These are phyloP conservation scores for Chrysodeixis includens DNA, from an alignment of 2,888 invertebrate species.

Conservation along the genomic window DNA sequence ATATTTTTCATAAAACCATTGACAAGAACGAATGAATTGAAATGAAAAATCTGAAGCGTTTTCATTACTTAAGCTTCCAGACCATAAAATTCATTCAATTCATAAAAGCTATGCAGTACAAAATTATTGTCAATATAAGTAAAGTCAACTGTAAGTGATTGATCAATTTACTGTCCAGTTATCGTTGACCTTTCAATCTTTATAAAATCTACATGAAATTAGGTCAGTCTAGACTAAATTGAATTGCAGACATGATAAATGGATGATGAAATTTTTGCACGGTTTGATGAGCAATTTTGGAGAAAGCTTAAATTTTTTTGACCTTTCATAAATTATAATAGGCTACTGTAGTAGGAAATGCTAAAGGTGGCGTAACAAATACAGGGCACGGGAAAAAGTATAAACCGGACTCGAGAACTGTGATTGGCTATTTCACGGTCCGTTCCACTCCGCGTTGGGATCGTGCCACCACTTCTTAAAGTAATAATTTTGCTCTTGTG, in stretches of 20 bases:
- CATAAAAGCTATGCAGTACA: not conserved
- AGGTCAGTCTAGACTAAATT: not conserved
- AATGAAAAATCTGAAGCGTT: conserved; percentile 4
- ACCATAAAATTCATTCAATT: no score
- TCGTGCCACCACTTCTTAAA: no score
- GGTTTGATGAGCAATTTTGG: not conserved
- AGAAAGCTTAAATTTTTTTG: not conserved
- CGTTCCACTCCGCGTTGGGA: no score
- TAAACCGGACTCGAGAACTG: no score
- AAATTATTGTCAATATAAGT: no score
- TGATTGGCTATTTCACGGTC: no score
- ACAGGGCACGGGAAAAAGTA: no score
- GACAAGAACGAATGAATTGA: not conserved
- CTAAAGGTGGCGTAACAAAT: no score
- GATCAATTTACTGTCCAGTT: not conserved
- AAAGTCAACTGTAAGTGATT: conserved; percentile 1
- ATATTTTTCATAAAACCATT: not conserved
- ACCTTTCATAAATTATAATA: not conserved
- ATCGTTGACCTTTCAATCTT: not conserved
- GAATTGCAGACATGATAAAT: not conserved
- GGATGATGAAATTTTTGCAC: not conserved
- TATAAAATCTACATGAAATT: not conserved
- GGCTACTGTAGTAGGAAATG: no score
- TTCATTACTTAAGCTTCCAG: not conserved
- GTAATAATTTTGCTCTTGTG: no score